Evolutionary conservation across 2,113 vertebrate genomes (phyloP).

Genomic region (Marmota monax): DNA sequence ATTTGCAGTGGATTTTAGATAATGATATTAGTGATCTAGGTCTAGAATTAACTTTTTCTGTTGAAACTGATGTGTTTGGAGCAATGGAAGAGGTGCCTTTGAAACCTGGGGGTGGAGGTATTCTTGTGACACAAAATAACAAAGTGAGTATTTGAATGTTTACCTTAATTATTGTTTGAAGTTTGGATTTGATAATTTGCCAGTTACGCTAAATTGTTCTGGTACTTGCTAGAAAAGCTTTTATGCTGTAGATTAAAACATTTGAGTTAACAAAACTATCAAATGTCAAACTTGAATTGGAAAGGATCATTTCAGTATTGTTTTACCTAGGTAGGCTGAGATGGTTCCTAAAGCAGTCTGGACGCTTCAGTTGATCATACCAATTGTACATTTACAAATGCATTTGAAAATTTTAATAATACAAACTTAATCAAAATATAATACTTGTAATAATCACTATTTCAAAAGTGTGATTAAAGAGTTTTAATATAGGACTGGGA

Average conservation of each 20-base stretch:
- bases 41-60: constrained; percentile 97
- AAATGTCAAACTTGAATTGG: constrained; percentile 18
- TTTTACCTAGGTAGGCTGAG: not conserved
- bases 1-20: constrained; percentile 99
- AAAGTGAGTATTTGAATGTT: constrained; percentile 90
- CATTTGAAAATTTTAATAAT: constrained; percentile 32
- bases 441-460: not conserved
- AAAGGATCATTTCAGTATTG: not conserved
- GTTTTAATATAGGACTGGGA: not conserved
- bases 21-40: constrained; percentile 99
- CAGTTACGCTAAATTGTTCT: not conserved
- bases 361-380: not conserved
- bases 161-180: constrained; percentile 12
- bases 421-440: not conserved
- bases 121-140: constrained; percentile 98
- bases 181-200: not conserved
- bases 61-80: constrained; percentile 98
- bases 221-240: constrained; percentile 25
- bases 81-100: constrained; percentile 98
- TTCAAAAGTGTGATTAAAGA: not conserved
- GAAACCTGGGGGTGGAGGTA: constrained; percentile 95
- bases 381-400: not conserved
- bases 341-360: not conserved
- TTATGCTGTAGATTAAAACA: constrained; percentile 26
- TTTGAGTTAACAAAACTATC: not conserved